Evolutionary conservation across 2,888 invertebrate genomes (phyloP).

Genomic region (Chrysina gloriosa): DNA sequence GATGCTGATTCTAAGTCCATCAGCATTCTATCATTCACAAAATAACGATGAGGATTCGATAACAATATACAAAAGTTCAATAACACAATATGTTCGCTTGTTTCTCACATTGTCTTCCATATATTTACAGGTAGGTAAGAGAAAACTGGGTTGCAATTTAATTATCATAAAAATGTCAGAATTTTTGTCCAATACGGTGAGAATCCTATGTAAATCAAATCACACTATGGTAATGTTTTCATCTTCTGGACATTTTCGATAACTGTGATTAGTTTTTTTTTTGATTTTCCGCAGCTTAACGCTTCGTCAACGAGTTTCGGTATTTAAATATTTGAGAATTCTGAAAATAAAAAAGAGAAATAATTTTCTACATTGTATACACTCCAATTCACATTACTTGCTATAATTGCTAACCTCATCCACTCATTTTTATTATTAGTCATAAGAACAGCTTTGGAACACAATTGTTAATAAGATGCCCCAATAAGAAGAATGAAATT

Average conservation of each 20-base stretch:
- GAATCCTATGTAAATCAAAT: conserved; percentile 12
- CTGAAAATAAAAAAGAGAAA: conserved; percentile 42
- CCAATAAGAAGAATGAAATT: no score
- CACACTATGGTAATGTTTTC: conserved; percentile 21
- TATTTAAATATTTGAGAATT: conserved; percentile 43
- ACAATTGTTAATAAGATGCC: no score
- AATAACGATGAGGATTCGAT: conserved; percentile 30
- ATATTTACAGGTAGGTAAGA: conserved; percentile 33
- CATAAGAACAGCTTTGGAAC: no score
- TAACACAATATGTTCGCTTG: conserved; percentile 22
- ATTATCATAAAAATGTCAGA: neutral
- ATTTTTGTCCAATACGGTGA: conserved; percentile 16
- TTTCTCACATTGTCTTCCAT: conserved; percentile 14
- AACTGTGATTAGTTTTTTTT: conserved; percentile 32
- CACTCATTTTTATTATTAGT: no score
- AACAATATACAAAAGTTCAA: conserved; percentile 44
- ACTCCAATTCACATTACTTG: no score
- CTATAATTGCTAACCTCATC: no score
- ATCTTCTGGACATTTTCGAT: conserved; percentile 26
- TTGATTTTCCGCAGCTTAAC: conserved; percentile 24
- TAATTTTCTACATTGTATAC: conserved; percentile 5
- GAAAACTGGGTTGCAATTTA: conserved; percentile 31
- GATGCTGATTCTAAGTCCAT: neutral
- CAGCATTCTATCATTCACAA: conserved; percentile 11
- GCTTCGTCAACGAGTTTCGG: conserved; percentile 36